phyloP scores from a whole-genome alignment of 2,888 invertebrate species.

The Pseudoips prasinana region DNA sequence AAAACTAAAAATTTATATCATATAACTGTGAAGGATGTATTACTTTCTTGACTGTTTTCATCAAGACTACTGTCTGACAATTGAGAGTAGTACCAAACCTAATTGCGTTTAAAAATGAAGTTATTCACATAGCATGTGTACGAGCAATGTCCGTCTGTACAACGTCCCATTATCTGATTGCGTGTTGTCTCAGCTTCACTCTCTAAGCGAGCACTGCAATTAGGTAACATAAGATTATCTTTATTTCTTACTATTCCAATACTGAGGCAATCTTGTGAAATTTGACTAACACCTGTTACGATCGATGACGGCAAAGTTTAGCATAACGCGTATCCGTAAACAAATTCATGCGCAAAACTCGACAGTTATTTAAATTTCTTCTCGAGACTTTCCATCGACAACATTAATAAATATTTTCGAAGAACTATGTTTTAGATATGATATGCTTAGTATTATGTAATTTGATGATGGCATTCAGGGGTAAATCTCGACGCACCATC shows the following conservation, averaged over 20 bases:
- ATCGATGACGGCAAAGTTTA: conserved; percentile 17
- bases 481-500: too few species aligned
- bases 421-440: too few species aligned
- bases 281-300: conserved; percentile 32
- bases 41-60: too few species aligned
- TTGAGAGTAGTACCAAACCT: too few species aligned
- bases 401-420: too few species aligned
- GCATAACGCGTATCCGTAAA: conserved; percentile 18
- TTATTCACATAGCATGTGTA: conserved; percentile 12
- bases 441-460: too few species aligned
- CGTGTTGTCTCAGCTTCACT: conserved; percentile 41
- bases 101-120: conserved; percentile 3
- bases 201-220: conserved; percentile 48
- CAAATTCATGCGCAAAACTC: conserved; percentile 15
- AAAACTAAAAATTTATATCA: too few species aligned
- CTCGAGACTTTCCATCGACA: conserved; percentile 12
- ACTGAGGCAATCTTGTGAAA: conserved; percentile 47
- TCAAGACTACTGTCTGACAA: too few species aligned
- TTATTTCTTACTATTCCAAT: conserved; percentile 44
- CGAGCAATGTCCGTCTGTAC: conserved; percentile 13
- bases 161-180: conserved; percentile 42
- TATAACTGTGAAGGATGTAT: too few species aligned
- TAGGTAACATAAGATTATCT: conserved; percentile 56
- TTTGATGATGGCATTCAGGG: too few species aligned
- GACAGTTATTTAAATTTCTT: conserved; percentile 18